Percentiles rank a stretch among this genome's conserved stretches.
These are phyloP conservation scores for Gallinago media DNA, from an alignment of 2,113 vertebrate species.

Conservation along the genomic window DNA sequence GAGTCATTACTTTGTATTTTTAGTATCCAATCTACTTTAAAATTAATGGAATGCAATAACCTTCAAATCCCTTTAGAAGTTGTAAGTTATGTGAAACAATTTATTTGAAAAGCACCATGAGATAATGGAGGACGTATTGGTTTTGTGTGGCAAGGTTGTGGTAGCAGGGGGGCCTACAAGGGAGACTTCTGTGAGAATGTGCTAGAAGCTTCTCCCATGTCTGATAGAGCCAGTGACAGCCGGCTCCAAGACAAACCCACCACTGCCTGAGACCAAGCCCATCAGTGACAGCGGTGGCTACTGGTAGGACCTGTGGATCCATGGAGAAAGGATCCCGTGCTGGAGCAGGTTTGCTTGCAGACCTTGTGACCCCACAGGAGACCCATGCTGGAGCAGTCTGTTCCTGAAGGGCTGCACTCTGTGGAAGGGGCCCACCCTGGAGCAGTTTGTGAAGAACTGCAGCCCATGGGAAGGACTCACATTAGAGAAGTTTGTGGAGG, in stretches of 20 bases:
- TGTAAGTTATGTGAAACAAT: conserved; percentile 1
- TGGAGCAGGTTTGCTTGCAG: neutral
- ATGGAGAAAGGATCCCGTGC: rapidly evolving
- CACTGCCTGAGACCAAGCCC: neutral
- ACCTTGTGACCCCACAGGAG: neutral
- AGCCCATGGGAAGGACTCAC: neutral
- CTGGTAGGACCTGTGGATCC: neutral
- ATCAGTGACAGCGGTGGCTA: neutral
- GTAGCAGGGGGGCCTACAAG: neutral
- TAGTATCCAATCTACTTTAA: conserved; percentile 44
- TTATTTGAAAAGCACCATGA: conserved; percentile 31
- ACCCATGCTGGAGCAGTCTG: neutral
- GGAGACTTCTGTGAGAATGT: neutral
- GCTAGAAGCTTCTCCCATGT: neutral
- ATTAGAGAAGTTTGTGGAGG: neutral
- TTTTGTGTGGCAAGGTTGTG: neutral
- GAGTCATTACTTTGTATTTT: conserved; percentile 60
- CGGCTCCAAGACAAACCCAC: neutral
- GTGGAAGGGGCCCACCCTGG: neutral
- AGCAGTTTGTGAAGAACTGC: neutral
- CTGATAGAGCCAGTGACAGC: neutral
- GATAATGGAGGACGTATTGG: neutral
- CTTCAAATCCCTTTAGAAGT: conserved; percentile 25
- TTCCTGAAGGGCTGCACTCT: neutral
- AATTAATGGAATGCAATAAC: conserved; percentile 30